These are phyloP conservation scores for Tuta absoluta DNA, from an alignment of 2,888 invertebrate species.

Conservation along the genomic window DNA sequence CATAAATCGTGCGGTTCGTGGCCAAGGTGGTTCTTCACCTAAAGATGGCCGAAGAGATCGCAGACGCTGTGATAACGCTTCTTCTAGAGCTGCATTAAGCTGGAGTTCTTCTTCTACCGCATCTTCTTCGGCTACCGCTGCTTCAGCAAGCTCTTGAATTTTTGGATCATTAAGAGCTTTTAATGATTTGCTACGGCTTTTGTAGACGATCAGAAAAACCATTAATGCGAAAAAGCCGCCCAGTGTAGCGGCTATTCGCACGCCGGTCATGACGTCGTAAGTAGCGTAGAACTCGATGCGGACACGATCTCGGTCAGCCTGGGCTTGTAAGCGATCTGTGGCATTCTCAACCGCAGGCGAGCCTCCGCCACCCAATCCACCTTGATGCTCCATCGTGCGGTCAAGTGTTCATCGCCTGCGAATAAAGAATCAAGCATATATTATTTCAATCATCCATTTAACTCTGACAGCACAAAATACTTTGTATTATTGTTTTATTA, in stretches of 20 bases:
- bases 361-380: conserved; percentile 68
- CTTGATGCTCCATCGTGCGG: conserved; percentile 72
- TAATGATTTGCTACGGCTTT: conserved; percentile 90
- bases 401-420: conserved; percentile 77
- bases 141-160: conserved; percentile 89
- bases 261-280: conserved; percentile 96
- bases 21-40: conserved; percentile 84
- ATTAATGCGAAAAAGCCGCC: conserved; percentile 95
- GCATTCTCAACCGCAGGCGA: conserved; percentile 62
- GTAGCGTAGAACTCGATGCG: conserved; percentile 92
- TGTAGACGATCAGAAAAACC: conserved; percentile 94
- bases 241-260: conserved; percentile 94
- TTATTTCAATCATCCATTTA: background rate
- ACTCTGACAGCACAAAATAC: background rate
- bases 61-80: conserved; percentile 75
- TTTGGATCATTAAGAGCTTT: conserved; percentile 89
- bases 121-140: conserved; percentile 86
- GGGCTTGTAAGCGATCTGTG: conserved; percentile 63
- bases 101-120: conserved; percentile 87
- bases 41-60: conserved; percentile 80
- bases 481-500: background rate
- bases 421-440: conserved; percentile 42
- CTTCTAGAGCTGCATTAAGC: conserved; percentile 87
- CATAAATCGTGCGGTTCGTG: conserved; percentile 68
- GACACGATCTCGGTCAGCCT: conserved; percentile 84